A percentile compares a stretch with the other conserved stretches of the same genome.
Evolutionary conservation across 2,797 vertebrate species (phyloP).

Genomic region (Brachymystax lenok): DNA sequence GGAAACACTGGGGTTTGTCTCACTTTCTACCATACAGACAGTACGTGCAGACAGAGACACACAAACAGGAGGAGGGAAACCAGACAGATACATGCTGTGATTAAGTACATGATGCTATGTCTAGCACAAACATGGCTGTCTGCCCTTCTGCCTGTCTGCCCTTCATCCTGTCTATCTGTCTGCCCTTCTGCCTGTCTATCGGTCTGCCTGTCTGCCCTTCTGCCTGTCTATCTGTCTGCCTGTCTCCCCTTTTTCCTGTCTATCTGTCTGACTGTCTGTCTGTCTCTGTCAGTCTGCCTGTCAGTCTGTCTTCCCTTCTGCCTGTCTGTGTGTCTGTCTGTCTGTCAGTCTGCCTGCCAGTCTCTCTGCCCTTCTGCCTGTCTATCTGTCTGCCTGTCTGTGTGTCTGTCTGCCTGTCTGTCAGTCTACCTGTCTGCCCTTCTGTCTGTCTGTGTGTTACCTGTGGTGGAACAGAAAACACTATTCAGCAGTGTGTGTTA

Average conservation of each 20-base stretch:
- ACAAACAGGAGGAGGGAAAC: not conserved
- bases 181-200: too few relatives aligned
- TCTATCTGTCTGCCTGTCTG: too few relatives aligned
- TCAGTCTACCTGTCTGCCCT: not conserved
- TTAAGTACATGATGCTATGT: too few relatives aligned
- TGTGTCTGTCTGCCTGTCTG: too few relatives aligned
- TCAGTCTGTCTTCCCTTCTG: not conserved
- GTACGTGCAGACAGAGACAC: not conserved
- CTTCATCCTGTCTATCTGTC: not conserved
- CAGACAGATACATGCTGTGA: not conserved
- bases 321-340: too few relatives aligned
- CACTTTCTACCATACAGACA: not conserved
- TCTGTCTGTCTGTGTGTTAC: not conserved
- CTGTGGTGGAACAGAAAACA: not conserved
- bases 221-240: not conserved
- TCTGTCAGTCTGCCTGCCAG: too few relatives aligned
- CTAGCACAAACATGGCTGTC: not conserved
- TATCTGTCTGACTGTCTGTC: not conserved
- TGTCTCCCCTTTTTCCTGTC: accelerated
- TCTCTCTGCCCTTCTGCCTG: too few relatives aligned
- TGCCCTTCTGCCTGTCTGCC: too few relatives aligned
- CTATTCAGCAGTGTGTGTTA: too few relatives aligned
- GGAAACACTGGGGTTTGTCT: constrained; percentile 31
- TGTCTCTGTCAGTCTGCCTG: not conserved
- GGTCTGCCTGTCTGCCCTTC: too few relatives aligned